These are phyloP conservation scores for Pampusana beccarii DNA, from an alignment of 2,113 vertebrate genomes.

Conservation along the genomic window DNA sequence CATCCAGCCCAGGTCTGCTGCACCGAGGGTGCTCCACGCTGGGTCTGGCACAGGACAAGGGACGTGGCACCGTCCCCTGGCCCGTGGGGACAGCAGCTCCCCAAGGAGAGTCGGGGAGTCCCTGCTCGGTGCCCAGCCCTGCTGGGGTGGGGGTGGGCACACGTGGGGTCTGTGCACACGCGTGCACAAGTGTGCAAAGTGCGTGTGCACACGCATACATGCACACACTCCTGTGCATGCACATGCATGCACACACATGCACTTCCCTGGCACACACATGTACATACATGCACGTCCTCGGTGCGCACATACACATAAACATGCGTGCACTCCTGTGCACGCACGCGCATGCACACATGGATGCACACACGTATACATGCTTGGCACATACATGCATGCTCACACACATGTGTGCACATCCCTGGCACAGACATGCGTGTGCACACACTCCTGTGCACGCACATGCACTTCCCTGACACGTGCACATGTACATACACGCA, in stretches of 20 bases:
- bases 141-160: not conserved
- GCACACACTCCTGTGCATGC: too few species aligned
- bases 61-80: fast-evolving
- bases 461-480: too few species aligned
- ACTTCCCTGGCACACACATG: not conserved
- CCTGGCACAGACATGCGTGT: not conserved
- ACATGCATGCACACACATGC: too few species aligned
- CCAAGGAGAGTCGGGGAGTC: fast-evolving
- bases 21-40: fast-evolving
- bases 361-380: too few species aligned
- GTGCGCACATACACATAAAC: too few species aligned
- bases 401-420: not conserved
- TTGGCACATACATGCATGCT: too few species aligned
- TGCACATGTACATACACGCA: too few species aligned
- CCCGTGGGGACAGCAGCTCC: not conserved
- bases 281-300: too few species aligned
- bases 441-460: too few species aligned
- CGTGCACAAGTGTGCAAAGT: not conserved
- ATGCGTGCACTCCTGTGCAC: not conserved
- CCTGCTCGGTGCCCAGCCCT: fast-evolving
- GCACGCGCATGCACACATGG: too few species aligned
- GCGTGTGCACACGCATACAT: too few species aligned
- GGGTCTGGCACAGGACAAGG: not conserved
- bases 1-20: fast-evolving
- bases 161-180: too few species aligned